Percentiles rank a stretch among this genome's conserved stretches.
Conservation (phyloP, 2,797 vertebrate species). For the Geotrypetes seraphini region DNA sequence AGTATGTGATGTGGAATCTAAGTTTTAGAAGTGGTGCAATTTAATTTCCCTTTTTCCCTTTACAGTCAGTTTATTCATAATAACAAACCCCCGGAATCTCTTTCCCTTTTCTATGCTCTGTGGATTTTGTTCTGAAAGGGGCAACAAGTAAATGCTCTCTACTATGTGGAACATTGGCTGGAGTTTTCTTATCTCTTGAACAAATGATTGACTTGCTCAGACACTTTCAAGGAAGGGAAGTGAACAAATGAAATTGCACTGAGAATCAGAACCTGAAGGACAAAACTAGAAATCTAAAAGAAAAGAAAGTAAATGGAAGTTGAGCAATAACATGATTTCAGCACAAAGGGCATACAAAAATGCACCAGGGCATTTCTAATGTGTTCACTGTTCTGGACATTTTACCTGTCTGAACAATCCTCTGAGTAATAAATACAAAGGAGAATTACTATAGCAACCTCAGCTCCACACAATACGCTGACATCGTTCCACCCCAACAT, state of each 20-base stretch:
- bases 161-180: too few relatives aligned
- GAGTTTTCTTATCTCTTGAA: background rate
- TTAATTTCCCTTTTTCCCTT: background rate
- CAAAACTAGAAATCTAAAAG: too few relatives aligned
- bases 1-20: background rate
- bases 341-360: too few relatives aligned
- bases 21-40: background rate
- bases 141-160: background rate
- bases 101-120: conserved; percentile 1
- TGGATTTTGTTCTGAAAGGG: background rate
- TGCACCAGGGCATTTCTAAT: too few relatives aligned
- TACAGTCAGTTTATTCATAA: conserved; percentile 5
- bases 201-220: background rate
- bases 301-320: too few relatives aligned
- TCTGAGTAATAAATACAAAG: too few relatives aligned
- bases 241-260: too few relatives aligned
- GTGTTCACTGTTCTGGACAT: too few relatives aligned
- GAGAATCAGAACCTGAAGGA: too few relatives aligned
- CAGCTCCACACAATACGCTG: background rate
- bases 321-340: too few relatives aligned
- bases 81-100: background rate
- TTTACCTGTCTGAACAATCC: too few relatives aligned
- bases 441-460: background rate
- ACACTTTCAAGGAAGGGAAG: too few relatives aligned
- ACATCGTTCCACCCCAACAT: background rate